Evolutionary conservation across 2,113 vertebrate species (phyloP), one percentile per base, ranked within the genome.

Genomic region (Leucosticte australis): DNA sequence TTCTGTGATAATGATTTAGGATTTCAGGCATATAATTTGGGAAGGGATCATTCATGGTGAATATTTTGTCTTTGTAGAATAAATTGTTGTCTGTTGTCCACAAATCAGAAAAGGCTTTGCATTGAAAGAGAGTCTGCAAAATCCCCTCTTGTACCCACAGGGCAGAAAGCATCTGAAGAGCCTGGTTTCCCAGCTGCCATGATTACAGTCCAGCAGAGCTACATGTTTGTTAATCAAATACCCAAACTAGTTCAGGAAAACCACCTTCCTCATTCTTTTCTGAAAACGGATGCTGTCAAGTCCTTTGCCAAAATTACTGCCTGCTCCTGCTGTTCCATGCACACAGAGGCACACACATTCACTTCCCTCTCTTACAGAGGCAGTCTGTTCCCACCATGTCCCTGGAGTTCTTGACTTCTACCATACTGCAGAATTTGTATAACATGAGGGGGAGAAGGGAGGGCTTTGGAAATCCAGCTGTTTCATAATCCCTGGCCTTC

Each of bases 291-390:
- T 70, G 33, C 90, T 5, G 0, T 53, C 59, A 39, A 70, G 64
- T 63, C 56, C 24, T 26, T 83, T 88, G 71, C 84, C 82, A 83
- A 64, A 93, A 67, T 15, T 62, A 33, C 35, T n/a, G 53, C 50
- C 24, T 44, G 49, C 77, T 83, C 69, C 78, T 91, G 65, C 78
- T 82, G 65, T 63, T 92, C 41, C 49, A 3, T 37, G 18, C 46
- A 41, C 64, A 63, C 60, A 67, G 59, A 87, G 42, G 91, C 83
- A 80, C 77, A 81, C 73, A 52, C 77, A 56, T 60, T 63, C 53
- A 42, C 57, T 87, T 95, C 92, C 87, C 50, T 83, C 52, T 74
- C 49, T 69, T 64, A 70, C 81, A 95, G 87, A 89, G 78, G 39
- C 65, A 56, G 39, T 77, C 41, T 84, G 65, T 95, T 95, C 57